Conservation (phyloP, 2,113 vertebrate species). For the Amphiprion ocellaris region DNA sequence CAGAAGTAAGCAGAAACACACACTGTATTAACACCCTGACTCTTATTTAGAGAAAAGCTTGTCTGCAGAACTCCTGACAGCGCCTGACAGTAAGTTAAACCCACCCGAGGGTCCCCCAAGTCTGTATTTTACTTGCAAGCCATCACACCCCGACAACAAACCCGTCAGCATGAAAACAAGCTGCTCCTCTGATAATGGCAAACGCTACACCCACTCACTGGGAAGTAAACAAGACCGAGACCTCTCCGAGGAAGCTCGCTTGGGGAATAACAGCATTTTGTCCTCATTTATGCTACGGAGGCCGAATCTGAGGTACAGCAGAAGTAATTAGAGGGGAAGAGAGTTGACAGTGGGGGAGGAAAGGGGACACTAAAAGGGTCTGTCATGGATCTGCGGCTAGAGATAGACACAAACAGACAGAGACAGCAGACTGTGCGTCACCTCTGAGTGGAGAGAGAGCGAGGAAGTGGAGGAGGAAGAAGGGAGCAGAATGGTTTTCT, state of each 20-base stretch:
- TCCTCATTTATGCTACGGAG: background rate
- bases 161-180: constrained; percentile 51
- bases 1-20: constrained; percentile 51
- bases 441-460: constrained; percentile 90
- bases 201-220: constrained; percentile 19
- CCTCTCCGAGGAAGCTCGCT: background rate
- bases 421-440: constrained; percentile 83
- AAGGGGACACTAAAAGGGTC: background rate
- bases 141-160: constrained; percentile 29
- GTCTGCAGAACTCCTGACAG: background rate
- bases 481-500: constrained; percentile 97
- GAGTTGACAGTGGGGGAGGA: background rate
- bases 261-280: constrained; percentile 25
- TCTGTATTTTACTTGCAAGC: constrained; percentile 22
- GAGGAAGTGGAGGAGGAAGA: constrained; percentile 88
- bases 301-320: background rate
- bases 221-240: constrained; percentile 31
- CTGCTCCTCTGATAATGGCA: constrained; percentile 30
- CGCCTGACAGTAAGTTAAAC: constrained; percentile 18
- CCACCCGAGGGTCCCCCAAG: constrained; percentile 17
- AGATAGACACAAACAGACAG: constrained; percentile 40
- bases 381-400: background rate
- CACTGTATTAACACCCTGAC: constrained; percentile 12
- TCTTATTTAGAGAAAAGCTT: no score
- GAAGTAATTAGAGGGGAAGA: constrained; percentile 1